A percentile compares a stretch with the other conserved stretches of the same genome.
These are phyloP conservation scores for Actinia tenebrosa DNA, from an alignment of 64 coral and sea anemone genomes.

Conservation along the genomic window DNA sequence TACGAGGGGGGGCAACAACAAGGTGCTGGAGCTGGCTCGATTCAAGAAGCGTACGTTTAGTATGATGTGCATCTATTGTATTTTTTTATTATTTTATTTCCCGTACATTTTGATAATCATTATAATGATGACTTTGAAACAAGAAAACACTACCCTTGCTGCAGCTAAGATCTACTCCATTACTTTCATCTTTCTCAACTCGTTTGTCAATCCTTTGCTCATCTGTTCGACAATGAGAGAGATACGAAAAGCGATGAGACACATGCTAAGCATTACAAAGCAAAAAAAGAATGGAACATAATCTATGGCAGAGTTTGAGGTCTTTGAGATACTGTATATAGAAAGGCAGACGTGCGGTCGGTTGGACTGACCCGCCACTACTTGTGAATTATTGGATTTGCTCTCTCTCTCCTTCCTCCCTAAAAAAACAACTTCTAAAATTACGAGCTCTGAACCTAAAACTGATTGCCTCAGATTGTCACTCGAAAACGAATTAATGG, in stretches of 20 bases:
- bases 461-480: no score
- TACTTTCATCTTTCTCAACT: neutral
- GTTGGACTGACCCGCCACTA: no score
- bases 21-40: neutral
- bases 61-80: neutral
- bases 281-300: neutral
- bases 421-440: no score
- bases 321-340: no score
- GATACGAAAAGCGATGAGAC: neutral
- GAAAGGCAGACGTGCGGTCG: no score
- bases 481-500: no score
- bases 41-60: conserved; percentile 1
- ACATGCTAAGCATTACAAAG: neutral
- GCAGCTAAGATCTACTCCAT: neutral
- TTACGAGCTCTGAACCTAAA: no score
- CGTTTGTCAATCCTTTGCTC: neutral
- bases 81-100: neutral
- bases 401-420: no score
- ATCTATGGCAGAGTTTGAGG: no score
- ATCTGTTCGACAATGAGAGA: neutral
- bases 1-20: neutral
- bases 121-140: neutral
- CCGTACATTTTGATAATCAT: neutral
- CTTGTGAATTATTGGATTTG: no score
- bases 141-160: neutral